phyloP scores from a whole-genome alignment of 1,140 invertebrate species.

The Potamilus streckersoni region DNA sequence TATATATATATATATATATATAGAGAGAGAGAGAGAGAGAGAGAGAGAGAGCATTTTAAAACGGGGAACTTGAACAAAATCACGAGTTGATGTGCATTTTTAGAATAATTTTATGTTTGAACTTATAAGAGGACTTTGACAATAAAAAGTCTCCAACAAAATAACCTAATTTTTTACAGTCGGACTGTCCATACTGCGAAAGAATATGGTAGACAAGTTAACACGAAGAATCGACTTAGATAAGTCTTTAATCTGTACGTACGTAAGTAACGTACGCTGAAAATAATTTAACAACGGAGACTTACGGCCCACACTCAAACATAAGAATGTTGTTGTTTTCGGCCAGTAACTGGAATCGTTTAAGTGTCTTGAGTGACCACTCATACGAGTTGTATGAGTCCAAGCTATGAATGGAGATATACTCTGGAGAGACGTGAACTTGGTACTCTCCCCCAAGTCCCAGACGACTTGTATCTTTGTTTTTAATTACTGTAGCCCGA shows the following conservation, averaged over 20 bases:
- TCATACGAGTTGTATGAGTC: slow-evolving; percentile 27
- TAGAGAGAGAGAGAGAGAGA: too few species aligned
- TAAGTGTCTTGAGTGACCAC: slow-evolving; percentile 42
- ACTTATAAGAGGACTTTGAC: too few species aligned
- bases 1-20: too few species aligned
- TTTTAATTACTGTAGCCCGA: slow-evolving; percentile 23
- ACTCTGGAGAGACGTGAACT: slow-evolving; percentile 23
- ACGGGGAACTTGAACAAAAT: too few species aligned
- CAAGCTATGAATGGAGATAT: slow-evolving; percentile 11
- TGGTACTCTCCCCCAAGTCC: slow-evolving; percentile 27
- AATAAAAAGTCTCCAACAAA: too few species aligned
- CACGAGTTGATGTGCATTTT: too few species aligned
- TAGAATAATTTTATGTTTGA: too few species aligned
- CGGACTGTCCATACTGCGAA: too few species aligned
- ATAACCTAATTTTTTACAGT: too few species aligned
- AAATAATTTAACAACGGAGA: not conserved
- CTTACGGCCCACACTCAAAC: slow-evolving; percentile 51
- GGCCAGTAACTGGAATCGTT: slow-evolving; percentile 37
- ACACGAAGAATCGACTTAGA: not conserved
- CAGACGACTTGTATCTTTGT: slow-evolving; percentile 34
- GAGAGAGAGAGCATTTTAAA: too few species aligned
- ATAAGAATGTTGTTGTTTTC: slow-evolving; percentile 32
- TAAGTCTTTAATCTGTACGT: too few species aligned
- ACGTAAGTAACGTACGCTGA: too few species aligned
- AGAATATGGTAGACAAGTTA: not conserved